Conservation (phyloP, 1,140 invertebrate genomes). For the Zaprionus ornatus region DNA sequence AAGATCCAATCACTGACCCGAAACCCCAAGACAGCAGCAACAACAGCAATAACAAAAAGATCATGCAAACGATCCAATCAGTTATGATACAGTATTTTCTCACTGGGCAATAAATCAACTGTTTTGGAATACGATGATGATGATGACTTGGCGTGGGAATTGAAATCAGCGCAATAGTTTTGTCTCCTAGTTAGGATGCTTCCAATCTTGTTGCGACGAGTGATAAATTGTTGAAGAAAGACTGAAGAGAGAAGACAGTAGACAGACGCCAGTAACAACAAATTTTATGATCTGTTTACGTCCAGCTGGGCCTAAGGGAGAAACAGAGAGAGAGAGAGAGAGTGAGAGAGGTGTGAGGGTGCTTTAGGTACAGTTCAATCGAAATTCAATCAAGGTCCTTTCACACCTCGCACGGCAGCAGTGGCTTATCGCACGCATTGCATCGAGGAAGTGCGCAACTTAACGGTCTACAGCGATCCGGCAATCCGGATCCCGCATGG, state of each 20-base stretch:
- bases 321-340: background rate
- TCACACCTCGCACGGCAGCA: slow-evolving; percentile 48
- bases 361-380: slow-evolving; percentile 36
- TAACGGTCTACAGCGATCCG: slow-evolving; percentile 28
- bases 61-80: slow-evolving; percentile 47
- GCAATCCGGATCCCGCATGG: slow-evolving; percentile 30
- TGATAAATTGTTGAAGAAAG: background rate
- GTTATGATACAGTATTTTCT: slow-evolving; percentile 62
- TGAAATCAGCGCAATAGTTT: slow-evolving; percentile 69
- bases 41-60: slow-evolving; percentile 2
- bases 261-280: slow-evolving; percentile 13
- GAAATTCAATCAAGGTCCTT: slow-evolving; percentile 52
- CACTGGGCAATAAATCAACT: slow-evolving; percentile 54
- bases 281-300: slow-evolving; percentile 75
- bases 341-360: background rate
- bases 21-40: slow-evolving; percentile 21
- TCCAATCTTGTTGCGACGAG: background rate
- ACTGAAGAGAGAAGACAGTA: background rate
- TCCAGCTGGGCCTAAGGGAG: slow-evolving; percentile 53
- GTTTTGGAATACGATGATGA: slow-evolving; percentile 21
- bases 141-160: slow-evolving; percentile 74
- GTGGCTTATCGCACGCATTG: slow-evolving; percentile 39
- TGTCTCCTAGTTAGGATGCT: background rate
- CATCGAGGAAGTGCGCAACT: slow-evolving; percentile 46
- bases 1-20: slow-evolving; percentile 36